Evolutionary conservation across 2,888 invertebrate species (phyloP).

Genomic region (Leucoptera coffeella): DNA sequence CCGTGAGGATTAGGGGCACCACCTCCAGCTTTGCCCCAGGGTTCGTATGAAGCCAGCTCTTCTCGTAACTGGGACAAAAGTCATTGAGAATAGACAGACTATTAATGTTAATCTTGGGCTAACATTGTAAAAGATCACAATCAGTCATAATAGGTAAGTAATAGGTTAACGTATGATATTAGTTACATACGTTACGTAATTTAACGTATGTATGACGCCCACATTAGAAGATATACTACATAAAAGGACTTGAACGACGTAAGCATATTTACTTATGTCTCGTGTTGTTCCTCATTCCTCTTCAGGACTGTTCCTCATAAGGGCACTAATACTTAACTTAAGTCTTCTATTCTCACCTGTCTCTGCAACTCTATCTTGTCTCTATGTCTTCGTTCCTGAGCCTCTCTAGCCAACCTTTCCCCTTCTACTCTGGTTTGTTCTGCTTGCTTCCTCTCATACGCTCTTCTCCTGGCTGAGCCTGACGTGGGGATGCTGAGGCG

Average conservation of each 20-base stretch:
- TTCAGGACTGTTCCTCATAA: too few relatives aligned
- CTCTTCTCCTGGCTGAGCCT: slow-evolving; percentile 28
- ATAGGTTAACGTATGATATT: too few relatives aligned
- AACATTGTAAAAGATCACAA: background rate
- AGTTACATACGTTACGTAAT: too few relatives aligned
- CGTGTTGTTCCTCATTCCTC: too few relatives aligned
- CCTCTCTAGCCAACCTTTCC: slow-evolving; percentile 24
- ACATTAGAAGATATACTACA: too few relatives aligned
- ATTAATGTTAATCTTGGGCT: slow-evolving; percentile 2
- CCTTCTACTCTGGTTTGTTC: slow-evolving; percentile 29
- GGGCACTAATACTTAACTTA: too few relatives aligned
- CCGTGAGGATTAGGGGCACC: slow-evolving; percentile 63
- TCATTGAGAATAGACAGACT: slow-evolving; percentile 5
- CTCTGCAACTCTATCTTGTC: slow-evolving; percentile 24
- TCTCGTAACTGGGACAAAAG: slow-evolving; percentile 47
- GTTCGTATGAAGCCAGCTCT: slow-evolving; percentile 67
- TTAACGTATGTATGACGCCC: too few relatives aligned
- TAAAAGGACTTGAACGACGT: too few relatives aligned
- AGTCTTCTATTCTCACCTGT: slow-evolving; percentile 14
- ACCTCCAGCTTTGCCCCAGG: slow-evolving; percentile 73
- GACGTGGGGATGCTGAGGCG: slow-evolving; percentile 30
- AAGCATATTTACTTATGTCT: too few relatives aligned
- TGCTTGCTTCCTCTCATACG: slow-evolving; percentile 22
- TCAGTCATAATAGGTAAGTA: background rate
- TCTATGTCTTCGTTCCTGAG: slow-evolving; percentile 14